Evolutionary conservation across 1,140 invertebrate genomes (phyloP).

Genomic region (Neocloeon triangulifer): DNA sequence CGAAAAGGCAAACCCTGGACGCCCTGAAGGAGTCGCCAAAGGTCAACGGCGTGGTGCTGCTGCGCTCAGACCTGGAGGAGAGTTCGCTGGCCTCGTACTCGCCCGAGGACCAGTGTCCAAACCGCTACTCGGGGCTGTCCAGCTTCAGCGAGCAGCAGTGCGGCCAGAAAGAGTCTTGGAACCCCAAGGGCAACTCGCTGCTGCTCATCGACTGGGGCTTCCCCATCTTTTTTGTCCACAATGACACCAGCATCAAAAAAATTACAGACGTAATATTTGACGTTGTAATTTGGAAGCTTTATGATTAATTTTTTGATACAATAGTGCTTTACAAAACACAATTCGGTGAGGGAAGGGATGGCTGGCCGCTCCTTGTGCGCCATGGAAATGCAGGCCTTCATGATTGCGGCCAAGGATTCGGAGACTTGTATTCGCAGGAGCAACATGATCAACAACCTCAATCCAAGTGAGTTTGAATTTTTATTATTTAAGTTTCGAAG

Average conservation of each 20-base stretch:
- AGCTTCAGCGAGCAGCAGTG: conserved; percentile 13
- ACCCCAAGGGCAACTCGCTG: conserved; percentile 46
- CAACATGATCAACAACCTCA: conserved; percentile 17
- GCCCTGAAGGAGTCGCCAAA: conserved; percentile 24
- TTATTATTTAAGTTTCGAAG: too few relatives aligned
- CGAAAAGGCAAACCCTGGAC: conserved; percentile 14
- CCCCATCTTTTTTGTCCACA: conserved; percentile 56
- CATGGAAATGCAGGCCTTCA: conserved; percentile 60
- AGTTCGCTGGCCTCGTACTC: conserved; percentile 23
- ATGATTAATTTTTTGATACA: conserved; percentile 9
- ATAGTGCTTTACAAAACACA: conserved; percentile 31
- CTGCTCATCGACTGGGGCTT: conserved; percentile 57
- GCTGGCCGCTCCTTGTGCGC: conserved; percentile 59
- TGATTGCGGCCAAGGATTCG: conserved; percentile 69
- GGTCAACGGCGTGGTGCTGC: conserved; percentile 33
- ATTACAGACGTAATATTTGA: conserved; percentile 18
- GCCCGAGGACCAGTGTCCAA: conserved; percentile 67
- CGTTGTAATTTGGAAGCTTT: conserved; percentile 1
- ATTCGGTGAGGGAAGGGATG: conserved; percentile 26
- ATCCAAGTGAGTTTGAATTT: conserved; percentile 15
- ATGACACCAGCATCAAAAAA: conserved; percentile 27
- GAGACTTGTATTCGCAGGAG: conserved; percentile 50
- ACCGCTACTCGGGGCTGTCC: conserved; percentile 35
- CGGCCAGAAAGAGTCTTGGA: conserved; percentile 41
- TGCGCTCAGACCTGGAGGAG: conserved; percentile 13